Evolutionary conservation across 1,140 invertebrate species (phyloP), one percentile per base, ranked within the genome.

Genomic region (Centruroides sculpturatus): DNA sequence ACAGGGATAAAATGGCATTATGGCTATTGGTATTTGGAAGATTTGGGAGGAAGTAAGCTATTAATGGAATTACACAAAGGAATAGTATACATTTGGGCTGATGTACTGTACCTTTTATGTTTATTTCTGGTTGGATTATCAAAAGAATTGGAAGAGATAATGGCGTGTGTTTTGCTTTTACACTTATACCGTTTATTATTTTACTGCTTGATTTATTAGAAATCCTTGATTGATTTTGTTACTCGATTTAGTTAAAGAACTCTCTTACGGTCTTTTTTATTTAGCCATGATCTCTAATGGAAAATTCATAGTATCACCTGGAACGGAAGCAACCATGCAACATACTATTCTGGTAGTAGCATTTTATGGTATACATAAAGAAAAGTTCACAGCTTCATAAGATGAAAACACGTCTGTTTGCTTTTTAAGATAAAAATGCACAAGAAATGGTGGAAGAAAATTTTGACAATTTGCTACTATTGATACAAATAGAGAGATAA

Each of bases 251-350:
- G 74, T 89, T 10, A 87, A 94, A 73, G 89, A 89, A 12, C 75
- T 92, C 6, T 89, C 90, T 0, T 89, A 89, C 70, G 90, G 91
- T 11, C 77, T 95, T 60, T 87, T 89, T 69, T 95, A 89, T 75
- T 82, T 89, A 0, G 69, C 88, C 9, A 90, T 93, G 83, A 84
- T 88, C 7, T 87, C 86, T 0, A 94, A 92, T 74, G 89, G 88
- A 1, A 89, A 84, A 71, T 82, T 85, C 66, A 81, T 92, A 3
- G 83, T 89, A 5, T 87, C 89, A n/a, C 79, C 82, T 2, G 90
- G 90, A 11, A 87, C 85, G 1, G 85, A 89, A 72, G 85, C 87
- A 3, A 93, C 90, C 35, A 82, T 70, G 57, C 70, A 72, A 64
- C n/a, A n/a, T n/a, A 87, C 87, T 59, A 75, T 92, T 35, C 82